Evolutionary conservation across 2,797 vertebrate species (phyloP).

Genomic region (Takifugu rubripes): DNA sequence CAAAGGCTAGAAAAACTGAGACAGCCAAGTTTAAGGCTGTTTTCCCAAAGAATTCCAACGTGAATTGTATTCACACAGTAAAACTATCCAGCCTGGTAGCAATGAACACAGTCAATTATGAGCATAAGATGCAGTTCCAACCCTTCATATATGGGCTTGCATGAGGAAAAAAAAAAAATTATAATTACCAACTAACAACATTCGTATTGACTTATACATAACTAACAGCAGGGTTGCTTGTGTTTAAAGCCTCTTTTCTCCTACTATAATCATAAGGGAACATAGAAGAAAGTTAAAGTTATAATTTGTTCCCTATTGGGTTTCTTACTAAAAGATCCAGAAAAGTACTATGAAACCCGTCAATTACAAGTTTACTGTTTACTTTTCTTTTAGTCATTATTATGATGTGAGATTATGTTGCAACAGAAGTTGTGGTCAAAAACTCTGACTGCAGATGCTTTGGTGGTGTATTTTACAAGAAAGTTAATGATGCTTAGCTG

Average conservation of each 20-base stretch:
- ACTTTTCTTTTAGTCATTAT: conserved; percentile 22
- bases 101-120: conserved; percentile 6
- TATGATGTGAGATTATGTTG: conserved; percentile 21
- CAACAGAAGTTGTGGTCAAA: conserved; percentile 5
- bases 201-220: conserved; percentile 37
- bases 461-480: conserved; percentile 9
- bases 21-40: background rate
- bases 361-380: conserved; percentile 29
- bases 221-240: conserved; percentile 33
- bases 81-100: background rate
- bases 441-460: conserved; percentile 11
- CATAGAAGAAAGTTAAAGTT: conserved; percentile 43
- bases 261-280: conserved; percentile 34
- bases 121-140: conserved; percentile 37
- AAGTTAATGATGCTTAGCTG: conserved; percentile 27
- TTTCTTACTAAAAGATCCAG: conserved; percentile 20
- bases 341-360: conserved; percentile 10
- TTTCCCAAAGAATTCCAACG: background rate
- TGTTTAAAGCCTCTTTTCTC: conserved; percentile 41
- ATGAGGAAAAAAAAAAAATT: conserved; percentile 49
- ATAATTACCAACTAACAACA: conserved; percentile 65
- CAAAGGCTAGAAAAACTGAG: conserved; percentile 1
- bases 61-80: background rate
- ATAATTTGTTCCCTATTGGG: conserved; percentile 41
- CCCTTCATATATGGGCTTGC: conserved; percentile 58